Conservation (phyloP, 1,140 invertebrate genomes). For the Drosophila aff. region DNA sequence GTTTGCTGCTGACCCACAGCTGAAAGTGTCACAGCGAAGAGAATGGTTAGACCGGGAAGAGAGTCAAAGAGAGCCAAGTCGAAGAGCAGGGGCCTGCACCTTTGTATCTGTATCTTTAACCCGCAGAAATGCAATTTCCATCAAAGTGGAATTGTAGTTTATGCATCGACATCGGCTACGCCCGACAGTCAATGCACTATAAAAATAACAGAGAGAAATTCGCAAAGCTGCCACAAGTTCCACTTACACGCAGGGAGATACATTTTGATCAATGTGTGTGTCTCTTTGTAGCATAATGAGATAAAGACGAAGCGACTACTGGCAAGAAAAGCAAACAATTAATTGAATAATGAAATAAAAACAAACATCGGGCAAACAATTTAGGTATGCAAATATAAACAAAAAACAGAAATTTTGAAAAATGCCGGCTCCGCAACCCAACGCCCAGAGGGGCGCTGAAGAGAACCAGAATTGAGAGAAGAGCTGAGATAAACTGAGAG, state of each 20-base stretch:
- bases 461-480: slow-evolving; percentile 23
- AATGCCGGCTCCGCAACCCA: slow-evolving; percentile 58
- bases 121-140: slow-evolving; percentile 9
- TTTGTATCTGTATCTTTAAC: slow-evolving; percentile 15
- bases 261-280: background rate
- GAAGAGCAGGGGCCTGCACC: slow-evolving; percentile 8
- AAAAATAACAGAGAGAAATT: slow-evolving; percentile 27
- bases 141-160: slow-evolving; percentile 28
- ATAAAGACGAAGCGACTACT: background rate
- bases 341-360: slow-evolving; percentile 44
- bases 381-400: slow-evolving; percentile 46
- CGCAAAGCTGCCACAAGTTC: background rate
- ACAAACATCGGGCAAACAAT: slow-evolving; percentile 26
- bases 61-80: background rate
- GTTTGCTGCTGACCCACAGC: slow-evolving; percentile 58
- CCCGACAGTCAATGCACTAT: slow-evolving; percentile 60
- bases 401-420: slow-evolving; percentile 58
- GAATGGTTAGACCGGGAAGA: slow-evolving; percentile 3
- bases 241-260: background rate
- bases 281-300: background rate
- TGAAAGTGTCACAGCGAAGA: slow-evolving; percentile 56
- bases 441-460: slow-evolving; percentile 26
- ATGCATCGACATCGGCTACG: background rate
- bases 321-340: slow-evolving; percentile 12
- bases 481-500: slow-evolving; percentile 1